phyloP scores from a whole-genome alignment of 1,140 invertebrate genomes.

The Antheraea pernyi region DNA sequence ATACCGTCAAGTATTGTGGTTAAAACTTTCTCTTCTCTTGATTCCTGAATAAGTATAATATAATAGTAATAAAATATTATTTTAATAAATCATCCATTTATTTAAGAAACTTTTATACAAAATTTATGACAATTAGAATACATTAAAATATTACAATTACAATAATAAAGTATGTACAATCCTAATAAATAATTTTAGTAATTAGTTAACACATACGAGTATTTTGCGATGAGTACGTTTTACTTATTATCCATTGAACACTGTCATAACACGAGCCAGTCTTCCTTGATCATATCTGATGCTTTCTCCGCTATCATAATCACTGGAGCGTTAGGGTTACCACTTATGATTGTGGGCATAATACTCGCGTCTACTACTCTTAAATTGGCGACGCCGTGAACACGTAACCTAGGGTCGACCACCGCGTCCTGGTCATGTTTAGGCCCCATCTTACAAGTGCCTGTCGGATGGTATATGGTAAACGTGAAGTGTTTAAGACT shows the following conservation, averaged over 20 bases:
- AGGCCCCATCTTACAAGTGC: slow-evolving; percentile 94
- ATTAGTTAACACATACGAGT: slow-evolving; percentile 26
- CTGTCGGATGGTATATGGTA: slow-evolving; percentile 91
- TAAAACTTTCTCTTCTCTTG: too few relatives aligned
- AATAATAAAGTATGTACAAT: slow-evolving; percentile 8
- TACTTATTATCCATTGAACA: slow-evolving; percentile 25
- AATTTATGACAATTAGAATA: background rate
- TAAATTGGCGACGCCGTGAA: slow-evolving; percentile 86
- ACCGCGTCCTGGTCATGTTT: slow-evolving; percentile 87
- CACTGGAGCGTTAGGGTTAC: slow-evolving; percentile 88
- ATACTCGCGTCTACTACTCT: slow-evolving; percentile 89
- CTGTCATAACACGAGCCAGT: slow-evolving; percentile 81
- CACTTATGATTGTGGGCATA: slow-evolving; percentile 90
- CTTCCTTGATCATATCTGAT: slow-evolving; percentile 89
- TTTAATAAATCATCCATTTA: background rate
- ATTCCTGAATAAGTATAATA: too few relatives aligned
- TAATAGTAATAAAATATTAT: background rate
- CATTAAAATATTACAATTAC: background rate
- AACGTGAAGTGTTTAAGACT: slow-evolving; percentile 89
- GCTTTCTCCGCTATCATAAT: slow-evolving; percentile 91
- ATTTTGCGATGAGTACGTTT: slow-evolving; percentile 33
- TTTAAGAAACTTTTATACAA: slow-evolving; percentile 1
- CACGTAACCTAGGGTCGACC: slow-evolving; percentile 88
- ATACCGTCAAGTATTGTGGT: too few relatives aligned
- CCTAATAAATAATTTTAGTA: slow-evolving; percentile 12